Percentiles rank a stretch among this genome's conserved stretches.
Evolutionary conservation across 2,797 vertebrate genomes (phyloP).

Genomic region (Onychomys leucogaster): DNA sequence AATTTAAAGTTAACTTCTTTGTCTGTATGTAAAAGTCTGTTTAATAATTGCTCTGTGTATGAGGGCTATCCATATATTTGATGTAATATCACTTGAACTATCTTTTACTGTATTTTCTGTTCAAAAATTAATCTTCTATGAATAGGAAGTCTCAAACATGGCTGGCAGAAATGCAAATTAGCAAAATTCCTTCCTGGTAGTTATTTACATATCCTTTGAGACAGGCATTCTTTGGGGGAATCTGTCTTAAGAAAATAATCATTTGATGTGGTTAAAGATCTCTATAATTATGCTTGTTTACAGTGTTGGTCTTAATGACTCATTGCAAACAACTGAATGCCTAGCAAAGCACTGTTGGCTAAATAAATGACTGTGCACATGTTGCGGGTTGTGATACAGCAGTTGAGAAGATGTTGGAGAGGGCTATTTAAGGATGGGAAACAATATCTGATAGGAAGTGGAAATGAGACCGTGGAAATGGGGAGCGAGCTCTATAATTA

Average conservation of each 20-base stretch:
- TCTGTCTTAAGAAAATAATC: conserved; percentile 62
- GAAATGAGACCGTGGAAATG: neutral
- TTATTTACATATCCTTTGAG: conserved; percentile 54
- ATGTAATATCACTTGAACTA: neutral
- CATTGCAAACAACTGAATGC: conserved; percentile 10
- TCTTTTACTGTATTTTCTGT: conserved; percentile 9
- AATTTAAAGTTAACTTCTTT: neutral
- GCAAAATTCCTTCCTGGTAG: neutral
- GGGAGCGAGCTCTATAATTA: neutral
- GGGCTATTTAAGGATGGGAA: neutral
- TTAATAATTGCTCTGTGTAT: neutral
- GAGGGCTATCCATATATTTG: neutral
- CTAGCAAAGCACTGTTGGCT: neutral
- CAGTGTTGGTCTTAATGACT: conserved; percentile 28
- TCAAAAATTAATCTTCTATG: conserved; percentile 50
- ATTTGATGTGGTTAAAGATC: conserved; percentile 48
- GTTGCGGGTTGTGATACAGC: neutral
- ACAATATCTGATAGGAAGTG: neutral
- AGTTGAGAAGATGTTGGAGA: neutral
- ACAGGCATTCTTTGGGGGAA: neutral
- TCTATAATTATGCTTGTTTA: neutral
- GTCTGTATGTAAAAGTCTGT: conserved; percentile 32
- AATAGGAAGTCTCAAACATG: conserved; percentile 32
- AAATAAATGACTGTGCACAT: neutral
- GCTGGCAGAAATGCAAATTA: conserved; percentile 23